Conservation (phyloP, 2,888 invertebrate genomes). For the Mimachlamys varia region DNA sequence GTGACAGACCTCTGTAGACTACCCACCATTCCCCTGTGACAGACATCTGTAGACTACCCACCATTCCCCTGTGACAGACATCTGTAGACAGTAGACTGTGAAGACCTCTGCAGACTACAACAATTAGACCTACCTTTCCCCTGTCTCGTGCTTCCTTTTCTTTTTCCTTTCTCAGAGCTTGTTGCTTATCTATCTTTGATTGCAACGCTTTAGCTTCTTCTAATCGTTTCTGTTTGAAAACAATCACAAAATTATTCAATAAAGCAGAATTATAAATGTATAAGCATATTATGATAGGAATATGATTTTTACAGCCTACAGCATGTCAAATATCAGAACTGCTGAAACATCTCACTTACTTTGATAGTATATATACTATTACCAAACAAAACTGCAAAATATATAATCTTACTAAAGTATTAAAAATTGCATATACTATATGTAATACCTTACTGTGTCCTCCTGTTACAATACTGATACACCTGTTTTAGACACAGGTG, state of each 20-base stretch:
- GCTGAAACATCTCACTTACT: no score
- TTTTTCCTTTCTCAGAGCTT: constrained; percentile 59
- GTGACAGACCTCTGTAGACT: background rate
- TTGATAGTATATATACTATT: no score
- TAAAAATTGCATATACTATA: no score
- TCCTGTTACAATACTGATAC: no score
- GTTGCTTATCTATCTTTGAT: constrained; percentile 67
- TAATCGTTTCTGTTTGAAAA: constrained; percentile 63
- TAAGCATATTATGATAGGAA: background rate
- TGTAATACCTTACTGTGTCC: no score
- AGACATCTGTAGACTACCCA: background rate
- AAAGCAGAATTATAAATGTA: background rate
- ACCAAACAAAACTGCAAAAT: no score
- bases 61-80: no score
- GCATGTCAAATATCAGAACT: no score
- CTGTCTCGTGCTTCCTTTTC: constrained; percentile 63
- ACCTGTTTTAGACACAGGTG: no score
- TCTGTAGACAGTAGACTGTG: background rate
- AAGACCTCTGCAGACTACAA: background rate
- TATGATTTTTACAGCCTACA: no score
- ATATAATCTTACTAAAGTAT: no score
- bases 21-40: background rate
- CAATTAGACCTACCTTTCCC: constrained; percentile 64
- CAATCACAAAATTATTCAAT: background rate
- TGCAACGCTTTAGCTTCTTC: constrained; percentile 69